Evolutionary conservation across 1,140 invertebrate genomes (phyloP), one percentile per base, ranked within the genome.

Genomic region (Vollenhovia emeryi): DNA sequence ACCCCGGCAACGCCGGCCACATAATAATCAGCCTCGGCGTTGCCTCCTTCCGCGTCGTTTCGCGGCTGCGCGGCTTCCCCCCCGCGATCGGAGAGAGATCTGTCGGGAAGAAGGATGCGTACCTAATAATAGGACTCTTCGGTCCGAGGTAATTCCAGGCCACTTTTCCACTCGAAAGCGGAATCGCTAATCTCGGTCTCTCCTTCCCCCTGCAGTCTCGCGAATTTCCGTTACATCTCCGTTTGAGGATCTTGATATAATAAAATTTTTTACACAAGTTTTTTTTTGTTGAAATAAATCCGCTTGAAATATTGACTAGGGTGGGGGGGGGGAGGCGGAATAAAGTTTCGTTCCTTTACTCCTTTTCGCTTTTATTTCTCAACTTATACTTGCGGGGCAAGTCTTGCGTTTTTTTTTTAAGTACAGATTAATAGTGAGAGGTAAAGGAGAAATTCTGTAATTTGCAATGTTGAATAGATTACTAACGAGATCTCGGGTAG

Each of bases 391-490:
- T 43, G n/a, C 21, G 13, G 30, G 59, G 52, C 18, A 66, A 66
- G 27, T 45, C 36, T 45, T 24, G 5, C 62, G n/a, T n/a, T n/a
- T 36, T 36, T 60, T 66, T 66, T 13, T 8, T 4, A 45, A 21
- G 33, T 45, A 45, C 36, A 43, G 11, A 2, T 64, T 40, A 64
- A 64, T 64, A 64, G 40, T 21, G 33, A 43, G 24, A 40, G 33
- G 11, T 24, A 24, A 66, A 66, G 21, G 0, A 9, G 7, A 45
- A 50, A 50, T 50, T 18, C 0, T 43, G 27, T 33, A 82, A 73
- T 59, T 45, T 48, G 36, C 36, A 7, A 57, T 55, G 45, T 80
- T 57, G 40, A 82, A 73, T 45, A 57, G 48, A 24, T 59, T 2
- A 24, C 36, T 43, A 57, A 71, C 45, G 3, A 57, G 21, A 69